A percentile compares a stretch with the other conserved stretches of the same genome.
phyloP scores from a whole-genome alignment of 2,113 vertebrate genomes.

The Chamaea fasciata region DNA sequence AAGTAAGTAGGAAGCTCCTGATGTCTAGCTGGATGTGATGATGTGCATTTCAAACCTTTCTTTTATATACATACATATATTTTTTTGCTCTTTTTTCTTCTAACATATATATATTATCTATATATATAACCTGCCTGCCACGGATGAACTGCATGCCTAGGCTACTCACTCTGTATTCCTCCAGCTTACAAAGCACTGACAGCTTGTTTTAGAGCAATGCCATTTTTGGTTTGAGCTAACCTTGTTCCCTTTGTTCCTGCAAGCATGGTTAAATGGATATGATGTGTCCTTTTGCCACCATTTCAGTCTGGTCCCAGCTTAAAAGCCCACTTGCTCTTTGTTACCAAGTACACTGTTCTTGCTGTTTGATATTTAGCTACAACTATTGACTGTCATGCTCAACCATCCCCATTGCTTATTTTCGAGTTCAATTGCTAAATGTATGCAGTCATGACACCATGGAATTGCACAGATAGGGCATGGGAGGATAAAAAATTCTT shows the following conservation, averaged over 20 bases:
- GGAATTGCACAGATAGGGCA: conserved; percentile 70
- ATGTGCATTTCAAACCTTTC: conserved; percentile 80
- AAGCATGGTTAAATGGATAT: conserved; percentile 87
- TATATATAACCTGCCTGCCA: conserved; percentile 77
- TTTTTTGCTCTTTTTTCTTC: conserved; percentile 75
- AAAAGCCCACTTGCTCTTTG: conserved; percentile 64
- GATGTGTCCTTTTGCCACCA: conserved; percentile 67
- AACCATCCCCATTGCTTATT: conserved; percentile 66
- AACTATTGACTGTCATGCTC: conserved; percentile 54
- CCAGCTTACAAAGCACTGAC: conserved; percentile 66
- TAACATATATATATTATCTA: conserved; percentile 50
- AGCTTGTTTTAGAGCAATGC: conserved; percentile 74
- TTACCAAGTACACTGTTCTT: conserved; percentile 55
- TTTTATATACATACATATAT: conserved; percentile 64
- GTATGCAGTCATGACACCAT: conserved; percentile 72
- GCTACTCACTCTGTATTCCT: conserved; percentile 81
- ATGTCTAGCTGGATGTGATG: conserved; percentile 82
- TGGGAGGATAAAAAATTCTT: conserved; percentile 63
- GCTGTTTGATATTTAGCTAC: conserved; percentile 61
- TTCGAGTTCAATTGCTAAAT: conserved; percentile 62
- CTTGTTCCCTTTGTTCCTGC: conserved; percentile 70
- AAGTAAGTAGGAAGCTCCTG: conserved; percentile 92
- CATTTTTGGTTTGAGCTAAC: conserved; percentile 75
- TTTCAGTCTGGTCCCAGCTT: conserved; percentile 57
- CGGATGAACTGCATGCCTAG: conserved; percentile 87